Base-by-base conservation (phyloP, 2,797 vertebrate genomes). In the Enteromius viviparus region DNA sequence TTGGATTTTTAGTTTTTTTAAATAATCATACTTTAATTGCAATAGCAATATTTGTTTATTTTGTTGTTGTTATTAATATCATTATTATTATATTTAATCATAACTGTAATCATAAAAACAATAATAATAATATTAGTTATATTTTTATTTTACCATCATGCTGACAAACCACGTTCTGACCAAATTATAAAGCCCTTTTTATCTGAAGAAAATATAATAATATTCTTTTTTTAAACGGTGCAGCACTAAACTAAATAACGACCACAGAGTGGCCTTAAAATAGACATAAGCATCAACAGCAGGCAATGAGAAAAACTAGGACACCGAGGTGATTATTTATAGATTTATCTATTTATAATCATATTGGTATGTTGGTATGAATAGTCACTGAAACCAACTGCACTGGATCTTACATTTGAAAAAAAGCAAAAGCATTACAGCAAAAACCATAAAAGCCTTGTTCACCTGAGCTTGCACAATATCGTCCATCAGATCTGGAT, bases 381-480 rank as follows among this genome's bases (percentile, higher is more conserved):
- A 85, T 21, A 19, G 17, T 75, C 32, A 55, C 32, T 64, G 62
- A 64, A 32, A 32, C 62, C 62, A 32, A 8, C 62, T 37, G 19
- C 3, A 75, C 32, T 37, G 49, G 71, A 76, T 62, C 51, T 75
- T 11, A 42, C 45, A 51, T 3, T 64, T 3, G 12, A 45, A 58
- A 23, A 58, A 34, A 64, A 45, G 49, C 53, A 5, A 86, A 68
- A 29, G 4, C 15, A 4, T 34, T 45, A 29, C 34, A 60, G 40
- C 58, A 19, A 47, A n/a, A 5, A 69, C 6, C 65, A 45, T 51
- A 69, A 51, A 21, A 29, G 23, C 78, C 69, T 51, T 40, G 37
- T 85, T 91, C 93, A 98, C 98, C 91, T 97, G 95, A 89, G 95
- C 93, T 94, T 93, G 92, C 83, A 98, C 96, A 74, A 99, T 96